A percentile compares a stretch with the other conserved stretches of the same genome.
phyloP scores from a whole-genome alignment of 2,888 invertebrate genomes.

The Apodemia hepburni region DNA sequence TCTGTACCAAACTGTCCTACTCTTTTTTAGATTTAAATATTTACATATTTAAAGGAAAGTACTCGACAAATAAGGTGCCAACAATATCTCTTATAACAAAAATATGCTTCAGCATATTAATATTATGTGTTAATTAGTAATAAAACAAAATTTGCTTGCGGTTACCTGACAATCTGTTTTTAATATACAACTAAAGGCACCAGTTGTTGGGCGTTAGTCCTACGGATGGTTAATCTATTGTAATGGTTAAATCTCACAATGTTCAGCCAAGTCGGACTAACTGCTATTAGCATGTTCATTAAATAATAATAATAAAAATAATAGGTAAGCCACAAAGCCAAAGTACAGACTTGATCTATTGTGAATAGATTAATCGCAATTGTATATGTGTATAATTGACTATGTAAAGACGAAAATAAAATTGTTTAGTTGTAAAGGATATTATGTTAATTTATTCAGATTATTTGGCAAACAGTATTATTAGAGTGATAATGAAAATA shows the following conservation, averaged over 20 bases:
- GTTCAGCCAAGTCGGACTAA: background rate
- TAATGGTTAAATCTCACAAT: background rate
- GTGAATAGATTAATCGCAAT: constrained; percentile 10
- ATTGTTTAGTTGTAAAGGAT: background rate
- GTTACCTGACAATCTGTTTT: background rate
- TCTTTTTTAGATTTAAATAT: background rate
- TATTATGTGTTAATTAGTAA: background rate
- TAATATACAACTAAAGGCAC: background rate
- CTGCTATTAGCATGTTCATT: background rate
- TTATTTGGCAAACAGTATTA: constrained; percentile 23
- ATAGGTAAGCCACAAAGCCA: constrained; percentile 9
- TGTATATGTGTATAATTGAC: constrained; percentile 11
- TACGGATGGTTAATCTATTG: background rate
- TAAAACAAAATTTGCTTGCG: background rate
- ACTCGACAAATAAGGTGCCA: background rate
- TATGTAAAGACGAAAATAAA: constrained; percentile 6
- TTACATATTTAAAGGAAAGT: background rate
- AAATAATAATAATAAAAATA: background rate
- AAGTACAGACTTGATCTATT: constrained; percentile 11
- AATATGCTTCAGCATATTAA: background rate
- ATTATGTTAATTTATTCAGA: constrained; percentile 16
- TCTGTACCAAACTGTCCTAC: background rate
- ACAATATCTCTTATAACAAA: background rate
- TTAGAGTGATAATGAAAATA: constrained; percentile 17
- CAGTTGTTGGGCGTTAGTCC: background rate